Evolutionary conservation across 1,140 invertebrate genomes (phyloP).

Genomic region (Habropoda laboriosa): DNA sequence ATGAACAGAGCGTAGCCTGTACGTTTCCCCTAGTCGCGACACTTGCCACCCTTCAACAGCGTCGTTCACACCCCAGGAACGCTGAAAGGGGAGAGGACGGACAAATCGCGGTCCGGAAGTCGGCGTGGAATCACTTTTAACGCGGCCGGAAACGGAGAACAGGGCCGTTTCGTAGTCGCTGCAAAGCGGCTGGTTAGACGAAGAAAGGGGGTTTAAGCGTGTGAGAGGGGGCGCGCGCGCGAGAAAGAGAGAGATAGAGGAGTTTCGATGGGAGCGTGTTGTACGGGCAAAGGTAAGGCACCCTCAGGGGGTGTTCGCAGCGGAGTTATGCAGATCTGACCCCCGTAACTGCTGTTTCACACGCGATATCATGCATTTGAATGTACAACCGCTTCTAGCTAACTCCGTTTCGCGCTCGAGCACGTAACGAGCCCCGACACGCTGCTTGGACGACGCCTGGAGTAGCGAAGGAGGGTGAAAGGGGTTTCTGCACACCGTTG

Average conservation of each 20-base stretch:
- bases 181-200: constrained; percentile 12
- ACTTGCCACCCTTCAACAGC: constrained; percentile 29
- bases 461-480: neutral
- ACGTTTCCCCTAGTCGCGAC: too few species aligned
- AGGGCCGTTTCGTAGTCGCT: constrained; percentile 1
- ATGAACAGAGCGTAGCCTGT: too few species aligned
- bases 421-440: constrained; percentile 7
- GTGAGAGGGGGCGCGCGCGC: too few species aligned
- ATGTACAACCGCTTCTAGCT: constrained; percentile 72
- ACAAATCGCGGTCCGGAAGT: constrained; percentile 61
- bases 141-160: constrained; percentile 38
- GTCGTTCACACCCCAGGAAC: constrained; percentile 1
- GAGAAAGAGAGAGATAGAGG: constrained; percentile 5
- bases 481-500: too few species aligned
- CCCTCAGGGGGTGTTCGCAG: constrained; percentile 62
- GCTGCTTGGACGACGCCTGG: neutral
- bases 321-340: constrained; percentile 76
- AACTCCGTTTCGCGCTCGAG: constrained; percentile 53
- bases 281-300: constrained; percentile 61
- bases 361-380: constrained; percentile 77
- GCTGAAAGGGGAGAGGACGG: neutral
- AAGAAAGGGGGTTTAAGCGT: neutral
- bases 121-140: constrained; percentile 59
- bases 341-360: constrained; percentile 74
- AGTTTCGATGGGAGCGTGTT: constrained; percentile 67